Conservation (phyloP, 2,113 vertebrate species). For the Pipa parva region DNA sequence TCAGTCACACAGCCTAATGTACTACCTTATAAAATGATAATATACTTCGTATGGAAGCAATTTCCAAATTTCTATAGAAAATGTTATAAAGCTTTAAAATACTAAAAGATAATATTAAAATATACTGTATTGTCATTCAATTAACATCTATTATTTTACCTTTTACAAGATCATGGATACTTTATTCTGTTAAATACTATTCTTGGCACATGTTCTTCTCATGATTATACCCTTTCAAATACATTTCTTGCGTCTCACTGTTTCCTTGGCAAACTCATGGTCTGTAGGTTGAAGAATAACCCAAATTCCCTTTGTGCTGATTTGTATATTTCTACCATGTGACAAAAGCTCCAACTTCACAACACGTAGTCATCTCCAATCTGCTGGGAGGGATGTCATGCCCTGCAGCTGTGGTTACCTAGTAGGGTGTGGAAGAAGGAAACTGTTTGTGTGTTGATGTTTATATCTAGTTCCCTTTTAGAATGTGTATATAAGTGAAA, state of each 20-base stretch:
- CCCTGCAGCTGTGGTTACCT: constrained; percentile 19
- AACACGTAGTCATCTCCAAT: constrained; percentile 4
- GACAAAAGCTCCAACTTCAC: background rate
- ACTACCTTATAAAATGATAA: too few relatives aligned
- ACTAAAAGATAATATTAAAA: too few relatives aligned
- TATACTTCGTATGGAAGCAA: too few relatives aligned
- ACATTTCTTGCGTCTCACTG: background rate
- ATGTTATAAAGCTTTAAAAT: too few relatives aligned
- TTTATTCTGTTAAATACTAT: too few relatives aligned
- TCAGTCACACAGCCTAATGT: too few relatives aligned
- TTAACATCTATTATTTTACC: too few relatives aligned
- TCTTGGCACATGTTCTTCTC: background rate
- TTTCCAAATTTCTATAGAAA: too few relatives aligned
- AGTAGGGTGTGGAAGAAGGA: background rate
- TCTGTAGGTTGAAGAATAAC: background rate
- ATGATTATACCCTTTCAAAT: background rate
- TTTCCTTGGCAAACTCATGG: background rate
- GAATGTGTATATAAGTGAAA: background rate
- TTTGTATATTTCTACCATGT: background rate
- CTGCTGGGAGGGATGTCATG: constrained; percentile 1
- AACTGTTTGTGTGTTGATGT: background rate
- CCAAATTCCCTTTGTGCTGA: background rate
- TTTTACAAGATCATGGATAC: too few relatives aligned
- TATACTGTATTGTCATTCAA: too few relatives aligned
- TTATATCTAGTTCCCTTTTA: background rate